These are phyloP conservation scores for Drosophila bocki DNA, from an alignment of 1,140 invertebrate species.

Conservation along the genomic window DNA sequence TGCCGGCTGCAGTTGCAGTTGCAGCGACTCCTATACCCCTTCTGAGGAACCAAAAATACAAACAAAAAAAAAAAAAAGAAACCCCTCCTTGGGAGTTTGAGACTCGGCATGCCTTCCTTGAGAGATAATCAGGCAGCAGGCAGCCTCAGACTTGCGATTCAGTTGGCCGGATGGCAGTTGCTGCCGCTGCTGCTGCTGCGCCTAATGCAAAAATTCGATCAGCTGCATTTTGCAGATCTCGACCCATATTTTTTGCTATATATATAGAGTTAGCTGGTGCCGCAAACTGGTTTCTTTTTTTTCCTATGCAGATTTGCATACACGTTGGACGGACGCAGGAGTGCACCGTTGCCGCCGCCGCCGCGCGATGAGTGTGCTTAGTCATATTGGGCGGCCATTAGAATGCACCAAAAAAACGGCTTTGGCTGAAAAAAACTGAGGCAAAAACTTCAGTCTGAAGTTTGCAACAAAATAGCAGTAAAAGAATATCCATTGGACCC, in stretches of 20 bases:
- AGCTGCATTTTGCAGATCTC: constrained; percentile 84
- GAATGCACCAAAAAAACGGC: constrained; percentile 70
- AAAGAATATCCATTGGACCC: constrained; percentile 84
- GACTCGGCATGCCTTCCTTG: constrained; percentile 75
- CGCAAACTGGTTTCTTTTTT: constrained; percentile 71
- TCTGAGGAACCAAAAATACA: not conserved
- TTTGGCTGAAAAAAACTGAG: constrained; percentile 11
- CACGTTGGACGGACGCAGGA: constrained; percentile 78
- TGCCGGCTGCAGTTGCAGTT: constrained; percentile 73
- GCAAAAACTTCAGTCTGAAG: constrained; percentile 37
- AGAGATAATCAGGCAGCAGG: constrained; percentile 75
- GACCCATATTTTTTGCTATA: constrained; percentile 83
- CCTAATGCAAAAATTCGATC: constrained; percentile 85
- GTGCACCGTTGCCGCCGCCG: constrained; percentile 53
- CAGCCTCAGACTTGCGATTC: constrained; percentile 48
- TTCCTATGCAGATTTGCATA: constrained; percentile 74
- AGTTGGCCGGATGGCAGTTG: constrained; percentile 75
- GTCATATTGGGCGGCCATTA: constrained; percentile 85
- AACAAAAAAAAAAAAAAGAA: not conserved
- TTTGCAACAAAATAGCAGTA: constrained; percentile 80
- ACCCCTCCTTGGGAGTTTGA: constrained; percentile 16
- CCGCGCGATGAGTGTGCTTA: constrained; percentile 83
- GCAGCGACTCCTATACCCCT: constrained; percentile 3
- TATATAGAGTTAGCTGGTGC: constrained; percentile 59
- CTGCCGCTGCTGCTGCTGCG: constrained; percentile 71